These are phyloP conservation scores for Dinomys branickii DNA, from an alignment of 2,113 vertebrate genomes.

Conservation along the genomic window DNA sequence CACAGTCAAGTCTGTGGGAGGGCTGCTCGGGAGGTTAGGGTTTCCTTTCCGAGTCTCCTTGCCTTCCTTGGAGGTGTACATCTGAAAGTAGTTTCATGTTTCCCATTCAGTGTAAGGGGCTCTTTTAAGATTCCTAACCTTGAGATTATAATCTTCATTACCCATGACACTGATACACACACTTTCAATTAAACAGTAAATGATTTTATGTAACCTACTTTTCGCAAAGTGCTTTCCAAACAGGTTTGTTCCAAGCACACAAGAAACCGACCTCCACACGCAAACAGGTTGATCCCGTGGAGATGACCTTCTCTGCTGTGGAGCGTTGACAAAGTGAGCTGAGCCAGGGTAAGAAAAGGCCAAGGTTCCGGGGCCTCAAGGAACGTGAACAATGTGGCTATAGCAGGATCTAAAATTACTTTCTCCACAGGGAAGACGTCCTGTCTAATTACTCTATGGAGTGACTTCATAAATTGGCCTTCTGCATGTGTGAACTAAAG, in stretches of 20 bases:
- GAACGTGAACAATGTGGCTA: not conserved
- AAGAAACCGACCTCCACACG: not conserved
- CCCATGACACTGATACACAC: not conserved
- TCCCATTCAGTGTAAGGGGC: conserved; percentile 60
- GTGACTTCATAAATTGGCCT: not conserved
- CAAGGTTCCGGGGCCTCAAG: not conserved
- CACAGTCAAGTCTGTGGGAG: not conserved
- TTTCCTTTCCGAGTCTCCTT: not conserved
- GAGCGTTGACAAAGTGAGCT: not conserved
- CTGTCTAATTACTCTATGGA: not conserved
- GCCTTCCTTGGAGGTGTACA: not conserved
- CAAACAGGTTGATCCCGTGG: not conserved
- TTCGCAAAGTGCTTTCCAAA: conserved; percentile 44
- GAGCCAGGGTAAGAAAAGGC: not conserved
- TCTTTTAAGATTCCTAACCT: conserved; percentile 49
- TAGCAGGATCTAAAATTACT: not conserved
- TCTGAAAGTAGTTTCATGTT: conserved; percentile 63
- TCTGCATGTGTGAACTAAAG: not conserved
- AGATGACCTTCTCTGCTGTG: not conserved
- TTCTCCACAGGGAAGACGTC: not conserved
- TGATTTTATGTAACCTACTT: not conserved
- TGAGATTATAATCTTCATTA: conserved; percentile 18
- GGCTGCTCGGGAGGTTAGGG: not conserved
- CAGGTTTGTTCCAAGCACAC: not conserved
- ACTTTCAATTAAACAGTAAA: not conserved